Base-by-base conservation (phyloP, 2,888 invertebrate genomes). In the Tenthredo mesomela region DNA sequence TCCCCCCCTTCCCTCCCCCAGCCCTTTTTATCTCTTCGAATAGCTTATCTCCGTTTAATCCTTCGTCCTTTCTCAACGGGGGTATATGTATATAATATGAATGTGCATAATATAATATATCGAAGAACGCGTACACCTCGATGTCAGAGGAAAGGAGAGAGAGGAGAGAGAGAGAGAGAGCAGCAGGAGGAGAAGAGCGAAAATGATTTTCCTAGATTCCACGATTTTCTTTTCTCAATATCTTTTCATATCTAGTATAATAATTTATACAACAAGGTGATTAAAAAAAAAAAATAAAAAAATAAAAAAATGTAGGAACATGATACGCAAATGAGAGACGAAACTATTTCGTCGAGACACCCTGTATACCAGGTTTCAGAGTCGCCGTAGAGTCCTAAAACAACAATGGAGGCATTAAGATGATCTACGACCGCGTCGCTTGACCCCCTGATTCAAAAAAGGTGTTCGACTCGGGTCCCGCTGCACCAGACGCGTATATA, bases 361-460 rank as follows among this genome's bases (percentile, higher is more conserved):
- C 89, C 90, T 88, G 90, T 91, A 91, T 90, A 90, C 43, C 89
- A 90, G 89, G 88, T 89, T 61, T 25, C 58, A 5, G 25, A 61
- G 80, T 61, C 37, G 58, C 61, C 58, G 80, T 80, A 89, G 89
- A 90, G 90, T 92, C 92, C 92, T 92, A 92, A 92, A 92, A 92
- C 92, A 92, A 92, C 92, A 92, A 92, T 92, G 92, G 92, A 91
- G 91, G 92, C 92, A 92, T 92, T 92, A 92, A 92, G 92, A 92
- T 92, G 92, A 92, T 92, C 92, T 92, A 92, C 92, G 91, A 90
- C 90, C 91, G 89, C 91, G 91, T 92, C 91, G 91, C 92, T 92
- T 92, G 92, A 92, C 92, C 92, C 92, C 91, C 91, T 91, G 91
- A 92, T 92, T 92, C 91, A 91, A 91, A 91, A 92, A 92, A 92